A percentile compares a stretch with the other conserved stretches of the same genome.
phyloP scores from a whole-genome alignment of 2,888 invertebrate genomes.

The Crepidodera aurea region DNA sequence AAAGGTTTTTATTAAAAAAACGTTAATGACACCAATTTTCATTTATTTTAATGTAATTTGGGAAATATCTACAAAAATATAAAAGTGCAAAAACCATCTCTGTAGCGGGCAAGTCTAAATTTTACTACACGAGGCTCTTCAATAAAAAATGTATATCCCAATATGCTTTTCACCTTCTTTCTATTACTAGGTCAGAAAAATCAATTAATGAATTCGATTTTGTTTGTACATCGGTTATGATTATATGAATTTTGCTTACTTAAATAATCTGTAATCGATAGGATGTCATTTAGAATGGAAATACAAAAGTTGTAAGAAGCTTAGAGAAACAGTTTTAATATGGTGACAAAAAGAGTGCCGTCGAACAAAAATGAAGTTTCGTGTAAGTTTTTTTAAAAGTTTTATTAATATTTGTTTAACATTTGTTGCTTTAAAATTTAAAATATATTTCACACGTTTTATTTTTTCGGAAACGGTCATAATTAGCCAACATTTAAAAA shows the following conservation, averaged over 20 bases:
- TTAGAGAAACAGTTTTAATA: not conserved
- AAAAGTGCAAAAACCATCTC: too few relatives aligned
- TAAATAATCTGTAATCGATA: conserved; percentile 24
- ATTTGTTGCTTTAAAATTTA: too few relatives aligned
- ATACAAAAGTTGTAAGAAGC: conserved; percentile 4
- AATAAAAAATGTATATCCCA: not conserved
- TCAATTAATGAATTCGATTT: conserved; percentile 29
- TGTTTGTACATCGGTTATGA: conserved; percentile 20
- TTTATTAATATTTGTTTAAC: not conserved
- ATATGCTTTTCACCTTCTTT: not conserved
- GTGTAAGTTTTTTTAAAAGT: conserved; percentile 11
- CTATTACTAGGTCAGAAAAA: conserved; percentile 18
- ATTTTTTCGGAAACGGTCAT: too few relatives aligned
- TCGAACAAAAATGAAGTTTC: conserved; percentile 1
- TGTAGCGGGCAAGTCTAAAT: too few relatives aligned
- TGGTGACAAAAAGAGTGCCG: not conserved
- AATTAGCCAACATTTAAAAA: not conserved
- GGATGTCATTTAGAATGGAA: conserved; percentile 1
- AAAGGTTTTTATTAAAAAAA: too few relatives aligned
- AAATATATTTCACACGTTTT: too few relatives aligned
- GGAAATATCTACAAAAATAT: too few relatives aligned
- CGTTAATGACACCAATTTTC: too few relatives aligned
- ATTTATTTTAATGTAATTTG: too few relatives aligned
- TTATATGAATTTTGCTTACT: conserved; percentile 21
- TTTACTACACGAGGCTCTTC: too few relatives aligned